Evolutionary conservation across 2,888 invertebrate genomes (phyloP), one percentile per base, ranked within the genome.

Genomic region (Platynereis dumerilii): DNA sequence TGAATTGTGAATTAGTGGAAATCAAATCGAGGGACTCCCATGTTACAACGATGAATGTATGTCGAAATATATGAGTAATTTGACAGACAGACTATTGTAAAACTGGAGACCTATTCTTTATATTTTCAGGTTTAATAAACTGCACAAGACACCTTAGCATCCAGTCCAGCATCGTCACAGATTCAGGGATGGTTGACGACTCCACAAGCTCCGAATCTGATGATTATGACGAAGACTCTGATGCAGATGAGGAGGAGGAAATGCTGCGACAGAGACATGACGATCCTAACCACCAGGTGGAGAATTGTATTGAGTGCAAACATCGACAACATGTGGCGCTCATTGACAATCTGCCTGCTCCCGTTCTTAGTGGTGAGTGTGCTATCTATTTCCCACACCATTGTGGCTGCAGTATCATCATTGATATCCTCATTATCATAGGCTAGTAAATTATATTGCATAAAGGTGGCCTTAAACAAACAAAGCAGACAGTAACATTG

Each of bases 131-230:
- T 85, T 86, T 97, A 78, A 94, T 98, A 72, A 93, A 92, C 72
- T 98, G 97, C 82, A 92, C 93, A 0, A 87, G 94, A 61, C 97
- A 97, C 81, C 87, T 98, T 65, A 92, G 94, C 1, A 92, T 87
- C 24, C 78, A 83, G 58, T 83, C 85, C 2, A 75, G 77, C 26
- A 72, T 85, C n/a, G 69, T 69, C 5, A 71, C 81, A 1, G 60
- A 65, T 7, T 61, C 64, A 26, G 64, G 67, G 1, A 52, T 48
- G 22, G 34, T 61, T 1, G 44, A 65, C 7, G 55, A 45, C 26
- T 22, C 27, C 2, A 10, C 5, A 52, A 20, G 20, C 22, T 22
- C 24, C 5, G 56, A 62, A 1, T 26, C 42, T 20, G 20, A 42
- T 17, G n/a, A n/a, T 5, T 29, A 45, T 10, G 64, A 60, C 27